Evolutionary conservation across 2,888 invertebrate genomes (phyloP), one percentile per base, ranked within the genome.

Genomic region (Caradrina clavipalpis): DNA sequence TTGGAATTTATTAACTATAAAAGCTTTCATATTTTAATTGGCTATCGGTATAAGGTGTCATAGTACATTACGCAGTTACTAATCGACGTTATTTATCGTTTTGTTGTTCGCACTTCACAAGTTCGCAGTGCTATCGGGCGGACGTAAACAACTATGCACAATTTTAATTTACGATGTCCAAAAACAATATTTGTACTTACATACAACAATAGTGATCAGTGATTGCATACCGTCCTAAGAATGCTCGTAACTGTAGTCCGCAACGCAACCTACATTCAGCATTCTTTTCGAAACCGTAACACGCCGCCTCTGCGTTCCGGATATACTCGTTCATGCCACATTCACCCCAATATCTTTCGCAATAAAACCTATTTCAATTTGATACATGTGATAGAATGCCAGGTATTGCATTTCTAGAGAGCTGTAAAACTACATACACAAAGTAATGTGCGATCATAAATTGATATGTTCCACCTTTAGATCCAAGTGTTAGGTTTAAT

Each of bases 211-310:
- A 90, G 91, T 86, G 88, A 92, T 93, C 90, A 87, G 78, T 82
- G 86, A 88, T 89, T 92, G 91, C 94, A 92, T 93, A 92, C 92
- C 86, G 85, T 84, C 86, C 92, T 90, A 87, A 91, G 90, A 93
- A 90, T 91, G 92, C 87, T 92, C 85, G 92, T 94, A 94, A 95
- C 95, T 93, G 95, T 94, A 93, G 94, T 94, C 93, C 88, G 91
- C 91, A 92, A 90, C 92, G 92, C 94, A 95, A 95, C 95, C 95
- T 94, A 95, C 95, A 95, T 95, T 95, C 94, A 89, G 94, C 95
- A 96, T 96, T 96, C 95, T 96, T 96, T 95, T 93, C 93, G 93
- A 95, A 96, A 95, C 95, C 94, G 96, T 96, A 95, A 94, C 95
- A 95, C 92, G 92, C 93, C 93, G 93, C 90, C 94, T 93, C 93